Evolutionary conservation across 2,797 vertebrate genomes (phyloP).

Genomic region (Bovichtus variegatus): DNA sequence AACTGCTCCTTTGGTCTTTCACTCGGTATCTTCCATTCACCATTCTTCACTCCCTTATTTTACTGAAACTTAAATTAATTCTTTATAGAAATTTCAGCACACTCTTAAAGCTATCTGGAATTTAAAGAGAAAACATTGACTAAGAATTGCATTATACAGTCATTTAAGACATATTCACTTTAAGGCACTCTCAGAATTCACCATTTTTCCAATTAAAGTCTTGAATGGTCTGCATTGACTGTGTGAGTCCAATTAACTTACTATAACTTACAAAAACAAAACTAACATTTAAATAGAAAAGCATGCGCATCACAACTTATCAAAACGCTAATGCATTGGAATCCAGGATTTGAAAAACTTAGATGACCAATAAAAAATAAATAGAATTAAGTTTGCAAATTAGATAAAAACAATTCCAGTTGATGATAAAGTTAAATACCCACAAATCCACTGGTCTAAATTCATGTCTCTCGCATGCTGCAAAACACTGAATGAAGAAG

Average conservation of each 20-base stretch:
- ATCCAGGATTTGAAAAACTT: neutral
- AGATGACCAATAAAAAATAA: conserved; percentile 28
- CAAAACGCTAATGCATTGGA: conserved; percentile 1
- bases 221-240: neutral
- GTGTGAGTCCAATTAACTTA: neutral
- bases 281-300: conserved; percentile 37
- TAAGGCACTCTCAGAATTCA: conserved; percentile 69
- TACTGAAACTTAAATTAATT: neutral
- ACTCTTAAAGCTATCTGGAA: conserved; percentile 11
- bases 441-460: neutral
- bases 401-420: conserved; percentile 38
- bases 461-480: neutral
- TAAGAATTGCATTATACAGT: conserved; percentile 22
- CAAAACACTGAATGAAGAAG: neutral
- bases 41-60: neutral
- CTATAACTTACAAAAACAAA: conserved; percentile 9
- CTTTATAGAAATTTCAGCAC: neutral
- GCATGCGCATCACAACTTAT: conserved; percentile 11
- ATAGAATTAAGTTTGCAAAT: conserved; percentile 31
- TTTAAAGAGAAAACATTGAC: neutral
- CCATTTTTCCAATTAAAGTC: conserved; percentile 16
- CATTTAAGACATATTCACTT: conserved; percentile 45
- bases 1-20: conserved; percentile 8
- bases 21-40: neutral
- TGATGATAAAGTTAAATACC: neutral